Evolutionary conservation across 2,797 vertebrate genomes (phyloP).

Genomic region (Percopsis omiscomaycus): DNA sequence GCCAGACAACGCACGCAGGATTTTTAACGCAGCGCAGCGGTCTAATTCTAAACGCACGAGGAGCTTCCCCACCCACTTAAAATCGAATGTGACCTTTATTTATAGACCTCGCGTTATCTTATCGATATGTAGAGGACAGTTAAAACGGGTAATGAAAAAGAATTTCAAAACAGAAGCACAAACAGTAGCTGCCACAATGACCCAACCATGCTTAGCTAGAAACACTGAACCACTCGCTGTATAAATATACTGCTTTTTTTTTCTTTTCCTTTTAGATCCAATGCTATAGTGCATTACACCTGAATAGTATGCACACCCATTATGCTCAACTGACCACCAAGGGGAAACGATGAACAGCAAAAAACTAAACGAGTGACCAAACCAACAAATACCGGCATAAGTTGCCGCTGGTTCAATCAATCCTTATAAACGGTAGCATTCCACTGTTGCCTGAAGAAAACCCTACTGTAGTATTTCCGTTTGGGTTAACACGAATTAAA

Average conservation of each 20-base stretch:
- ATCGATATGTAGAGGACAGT: slow-evolving; percentile 48
- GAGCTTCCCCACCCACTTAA: neutral
- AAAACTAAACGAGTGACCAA: slow-evolving; percentile 19
- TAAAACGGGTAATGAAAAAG: slow-evolving; percentile 21
- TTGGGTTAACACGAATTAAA: slow-evolving; percentile 26
- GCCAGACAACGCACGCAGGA: too few species aligned
- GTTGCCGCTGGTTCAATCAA: slow-evolving; percentile 76
- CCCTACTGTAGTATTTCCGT: slow-evolving; percentile 15
- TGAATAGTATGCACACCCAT: slow-evolving; percentile 74
- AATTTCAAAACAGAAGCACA: slow-evolving; percentile 60
- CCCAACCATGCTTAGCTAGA: slow-evolving; percentile 80
- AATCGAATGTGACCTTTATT: neutral
- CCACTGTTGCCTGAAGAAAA: slow-evolving; percentile 61
- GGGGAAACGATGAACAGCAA: slow-evolving; percentile 33
- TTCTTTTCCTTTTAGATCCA: slow-evolving; percentile 65
- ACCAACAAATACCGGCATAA: slow-evolving; percentile 70
- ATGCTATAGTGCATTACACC: slow-evolving; percentile 76
- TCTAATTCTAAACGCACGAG: too few species aligned
- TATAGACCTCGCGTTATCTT: slow-evolving; percentile 37
- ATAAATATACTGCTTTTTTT: slow-evolving; percentile 78
- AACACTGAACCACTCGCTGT: slow-evolving; percentile 77
- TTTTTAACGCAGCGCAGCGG: too few species aligned
- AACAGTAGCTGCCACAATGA: slow-evolving; percentile 77
- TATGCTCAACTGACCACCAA: slow-evolving; percentile 69
- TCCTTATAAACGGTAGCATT: slow-evolving; percentile 60